Conservation (phyloP, 1,140 invertebrate species). For the Choristoneura fumiferana region DNA sequence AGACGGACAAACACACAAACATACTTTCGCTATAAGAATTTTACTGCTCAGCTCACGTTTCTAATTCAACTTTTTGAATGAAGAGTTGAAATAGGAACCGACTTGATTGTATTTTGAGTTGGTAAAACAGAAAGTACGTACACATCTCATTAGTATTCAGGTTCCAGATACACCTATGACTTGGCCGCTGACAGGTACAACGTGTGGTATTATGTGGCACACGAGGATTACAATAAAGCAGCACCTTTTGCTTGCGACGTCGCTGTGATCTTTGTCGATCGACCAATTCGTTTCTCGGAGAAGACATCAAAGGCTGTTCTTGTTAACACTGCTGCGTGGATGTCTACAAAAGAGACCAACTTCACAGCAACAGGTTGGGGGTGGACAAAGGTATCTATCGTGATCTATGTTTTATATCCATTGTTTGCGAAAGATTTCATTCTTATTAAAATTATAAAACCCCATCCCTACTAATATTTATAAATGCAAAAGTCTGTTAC, state of each 20-base stretch:
- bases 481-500: too few relatives aligned
- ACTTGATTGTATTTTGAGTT: too few relatives aligned
- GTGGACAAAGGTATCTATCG: constrained; percentile 36
- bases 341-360: constrained; percentile 35
- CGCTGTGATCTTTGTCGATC: constrained; percentile 44
- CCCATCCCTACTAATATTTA: too few relatives aligned
- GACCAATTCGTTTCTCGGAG: constrained; percentile 34
- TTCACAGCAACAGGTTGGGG: constrained; percentile 53
- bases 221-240: constrained; percentile 45
- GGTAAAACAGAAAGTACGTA: too few relatives aligned
- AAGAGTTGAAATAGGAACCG: too few relatives aligned
- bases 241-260: constrained; percentile 47
- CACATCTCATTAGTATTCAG: constrained; percentile 29
- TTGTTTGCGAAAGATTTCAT: too few relatives aligned
- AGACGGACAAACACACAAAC: too few relatives aligned
- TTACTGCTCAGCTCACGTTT: too few relatives aligned
- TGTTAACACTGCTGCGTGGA: constrained; percentile 38
- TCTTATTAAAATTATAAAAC: too few relatives aligned
- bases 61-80: too few relatives aligned
- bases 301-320: constrained; percentile 44
- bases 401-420: too few relatives aligned
- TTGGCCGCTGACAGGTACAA: constrained; percentile 28
- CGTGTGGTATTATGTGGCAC: constrained; percentile 35
- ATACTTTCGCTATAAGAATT: too few relatives aligned
- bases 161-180: constrained; percentile 42